Evolutionary conservation across 1,140 invertebrate genomes (phyloP).

Genomic region (Aphis craccivora): DNA sequence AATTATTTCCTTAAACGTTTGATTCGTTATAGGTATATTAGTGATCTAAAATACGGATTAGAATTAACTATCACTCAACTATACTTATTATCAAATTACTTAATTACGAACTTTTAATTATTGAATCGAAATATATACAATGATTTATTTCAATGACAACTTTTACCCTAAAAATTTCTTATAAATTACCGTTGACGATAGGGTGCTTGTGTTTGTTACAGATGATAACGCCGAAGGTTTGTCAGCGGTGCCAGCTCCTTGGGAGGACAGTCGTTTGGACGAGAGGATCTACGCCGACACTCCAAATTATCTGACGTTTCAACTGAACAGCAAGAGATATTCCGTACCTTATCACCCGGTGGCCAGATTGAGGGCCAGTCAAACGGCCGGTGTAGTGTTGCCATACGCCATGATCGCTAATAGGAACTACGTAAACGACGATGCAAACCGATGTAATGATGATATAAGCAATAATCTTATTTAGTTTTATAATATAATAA

Average conservation of each 20-base stretch:
- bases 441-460: conserved; percentile 42
- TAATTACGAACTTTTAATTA: not conserved
- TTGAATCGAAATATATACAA: not conserved
- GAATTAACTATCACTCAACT: not conserved
- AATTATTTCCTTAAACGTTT: not conserved
- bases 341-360: conserved; percentile 47
- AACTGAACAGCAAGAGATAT: conserved; percentile 46
- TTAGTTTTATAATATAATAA: no score
- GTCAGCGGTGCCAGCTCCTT: not conserved
- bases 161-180: no score
- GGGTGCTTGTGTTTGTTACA: not conserved
- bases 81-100: not conserved
- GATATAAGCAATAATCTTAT: not conserved
- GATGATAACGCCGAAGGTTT: not conserved
- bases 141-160: no score
- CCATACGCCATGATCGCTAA: conserved; percentile 53
- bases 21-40: no score
- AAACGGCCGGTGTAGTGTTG: conserved; percentile 16
- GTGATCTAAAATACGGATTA: not conserved
- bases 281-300: conserved; percentile 46
- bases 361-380: conserved; percentile 38
- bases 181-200: not conserved
- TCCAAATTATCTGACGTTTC: conserved; percentile 47
- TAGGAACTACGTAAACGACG: conserved; percentile 41
- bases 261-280: conserved; percentile 33